Evolutionary conservation across 1,140 invertebrate species (phyloP).

Genomic region (Achroia grisella): DNA sequence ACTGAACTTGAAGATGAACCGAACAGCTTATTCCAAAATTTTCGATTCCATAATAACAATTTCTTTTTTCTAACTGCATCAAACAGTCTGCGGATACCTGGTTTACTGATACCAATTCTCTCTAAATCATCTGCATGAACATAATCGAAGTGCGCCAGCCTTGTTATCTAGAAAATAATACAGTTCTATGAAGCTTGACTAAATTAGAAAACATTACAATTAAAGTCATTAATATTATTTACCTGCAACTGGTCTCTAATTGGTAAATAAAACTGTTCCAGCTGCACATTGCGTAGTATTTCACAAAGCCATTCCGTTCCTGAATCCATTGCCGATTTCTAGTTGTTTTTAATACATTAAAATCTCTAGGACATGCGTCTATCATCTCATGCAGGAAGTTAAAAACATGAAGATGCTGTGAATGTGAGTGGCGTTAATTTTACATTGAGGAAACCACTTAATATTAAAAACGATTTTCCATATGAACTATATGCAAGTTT

Average conservation of each 20-base stretch:
- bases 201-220: conserved; percentile 7
- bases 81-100: conserved; percentile 89
- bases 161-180: conserved; percentile 78
- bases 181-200: not conserved
- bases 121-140: conserved; percentile 95
- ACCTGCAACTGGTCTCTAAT: conserved; percentile 93
- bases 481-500: no score
- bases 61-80: conserved; percentile 95
- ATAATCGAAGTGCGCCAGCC: conserved; percentile 96
- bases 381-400: conserved; percentile 57
- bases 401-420: conserved; percentile 2
- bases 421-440: no score
- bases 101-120: conserved; percentile 94
- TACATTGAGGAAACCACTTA: no score
- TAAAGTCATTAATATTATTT: conserved; percentile 13
- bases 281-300: conserved; percentile 90
- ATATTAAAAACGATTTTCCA: no score
- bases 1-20: conserved; percentile 72
- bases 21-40: conserved; percentile 89
- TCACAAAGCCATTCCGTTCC: conserved; percentile 88
- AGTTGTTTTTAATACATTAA: conserved; percentile 5
- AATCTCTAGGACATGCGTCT: conserved; percentile 11
- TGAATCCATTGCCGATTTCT: conserved; percentile 64
- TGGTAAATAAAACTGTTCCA: conserved; percentile 92
- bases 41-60: conserved; percentile 85